These are phyloP conservation scores for Phylloscopus trochilus DNA, from an alignment of 2,113 vertebrate species.

Conservation along the genomic window DNA sequence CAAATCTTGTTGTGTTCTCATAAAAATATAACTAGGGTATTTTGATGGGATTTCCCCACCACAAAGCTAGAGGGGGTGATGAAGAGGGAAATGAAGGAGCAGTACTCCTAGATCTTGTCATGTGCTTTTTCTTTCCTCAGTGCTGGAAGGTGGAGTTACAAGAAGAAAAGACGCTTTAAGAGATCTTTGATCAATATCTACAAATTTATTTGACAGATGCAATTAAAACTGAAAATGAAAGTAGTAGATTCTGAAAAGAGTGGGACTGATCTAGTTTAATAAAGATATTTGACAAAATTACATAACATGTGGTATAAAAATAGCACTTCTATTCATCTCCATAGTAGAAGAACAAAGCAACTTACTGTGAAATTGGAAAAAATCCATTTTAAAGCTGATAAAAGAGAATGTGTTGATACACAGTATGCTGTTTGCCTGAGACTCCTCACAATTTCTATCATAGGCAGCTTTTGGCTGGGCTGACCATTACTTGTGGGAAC, in stretches of 20 bases:
- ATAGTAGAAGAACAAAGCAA: not conserved
- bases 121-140: not conserved
- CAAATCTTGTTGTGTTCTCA: not conserved
- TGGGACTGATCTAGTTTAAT: not conserved
- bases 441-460: not conserved
- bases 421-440: not conserved
- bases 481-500: not conserved
- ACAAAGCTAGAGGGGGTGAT: not conserved
- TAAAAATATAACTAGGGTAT: not conserved
- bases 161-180: not conserved
- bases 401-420: not conserved
- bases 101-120: not conserved
- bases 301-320: not conserved
- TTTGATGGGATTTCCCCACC: not conserved
- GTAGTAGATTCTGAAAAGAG: not conserved
- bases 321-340: not conserved
- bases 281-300: slow-evolving; percentile 21
- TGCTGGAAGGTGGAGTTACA: not conserved
- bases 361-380: not conserved
- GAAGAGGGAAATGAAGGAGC: not conserved
- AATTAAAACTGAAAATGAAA: not conserved
- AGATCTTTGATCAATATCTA: not conserved
- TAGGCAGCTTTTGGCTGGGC: not conserved
- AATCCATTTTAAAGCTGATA: not conserved
- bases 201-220: not conserved